These are phyloP conservation scores for Cephalopholis sonnerati DNA, from an alignment of 2,113 vertebrate species.

Conservation along the genomic window DNA sequence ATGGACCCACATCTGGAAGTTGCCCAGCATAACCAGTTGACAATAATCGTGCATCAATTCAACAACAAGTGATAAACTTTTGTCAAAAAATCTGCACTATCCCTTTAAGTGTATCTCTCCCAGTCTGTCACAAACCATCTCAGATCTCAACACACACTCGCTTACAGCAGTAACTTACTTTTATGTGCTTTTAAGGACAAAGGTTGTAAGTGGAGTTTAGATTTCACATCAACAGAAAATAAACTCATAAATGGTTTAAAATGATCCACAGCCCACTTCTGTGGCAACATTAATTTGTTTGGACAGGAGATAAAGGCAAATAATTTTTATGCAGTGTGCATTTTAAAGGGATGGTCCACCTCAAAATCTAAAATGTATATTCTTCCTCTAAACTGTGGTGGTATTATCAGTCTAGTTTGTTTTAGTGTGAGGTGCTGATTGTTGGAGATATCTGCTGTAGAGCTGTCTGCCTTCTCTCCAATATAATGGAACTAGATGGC, in stretches of 20 bases:
- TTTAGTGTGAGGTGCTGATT: too few relatives aligned
- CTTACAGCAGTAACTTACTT: conserved; percentile 8
- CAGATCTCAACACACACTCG: not conserved
- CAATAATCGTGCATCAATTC: not conserved
- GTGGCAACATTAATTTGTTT: not conserved
- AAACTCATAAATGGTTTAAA: conserved; percentile 30
- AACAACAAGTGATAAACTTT: not conserved
- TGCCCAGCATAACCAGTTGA: not conserved
- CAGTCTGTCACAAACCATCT: not conserved
- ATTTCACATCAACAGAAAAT: conserved; percentile 35
- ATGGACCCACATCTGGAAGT: not conserved
- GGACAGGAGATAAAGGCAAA: conserved; percentile 11
- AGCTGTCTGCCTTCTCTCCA: too few relatives aligned
- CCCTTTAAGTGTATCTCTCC: not conserved
- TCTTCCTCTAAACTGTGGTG: too few relatives aligned
- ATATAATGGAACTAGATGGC: too few relatives aligned
- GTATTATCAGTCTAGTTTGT: too few relatives aligned
- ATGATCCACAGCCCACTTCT: conserved; percentile 13
- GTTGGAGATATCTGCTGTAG: too few relatives aligned
- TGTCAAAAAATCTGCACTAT: not conserved
- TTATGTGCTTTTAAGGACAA: conserved; percentile 8
- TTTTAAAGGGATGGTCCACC: not conserved
- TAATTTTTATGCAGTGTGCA: not conserved
- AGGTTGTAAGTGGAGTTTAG: conserved; percentile 18
- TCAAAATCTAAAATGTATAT: too few relatives aligned